Evolutionary conservation across 2,888 invertebrate genomes (phyloP).

Genomic region (Nudaria mundana): DNA sequence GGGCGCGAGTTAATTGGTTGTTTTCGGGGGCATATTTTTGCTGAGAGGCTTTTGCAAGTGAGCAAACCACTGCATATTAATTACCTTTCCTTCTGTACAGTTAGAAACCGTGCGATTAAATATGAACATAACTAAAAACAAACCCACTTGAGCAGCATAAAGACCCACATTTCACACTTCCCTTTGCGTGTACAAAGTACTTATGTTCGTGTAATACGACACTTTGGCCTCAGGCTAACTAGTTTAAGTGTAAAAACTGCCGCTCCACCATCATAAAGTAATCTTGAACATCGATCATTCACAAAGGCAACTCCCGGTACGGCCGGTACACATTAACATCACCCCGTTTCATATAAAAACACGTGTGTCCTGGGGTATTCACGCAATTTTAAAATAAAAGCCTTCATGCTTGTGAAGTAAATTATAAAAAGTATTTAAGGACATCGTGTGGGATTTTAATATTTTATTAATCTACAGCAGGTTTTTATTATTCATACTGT

Average conservation of each 20-base stretch:
- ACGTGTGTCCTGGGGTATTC: conserved; percentile 22
- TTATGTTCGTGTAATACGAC: conserved; percentile 46
- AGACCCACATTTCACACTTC: conserved; percentile 14
- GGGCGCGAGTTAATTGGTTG: no score
- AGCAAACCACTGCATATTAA: background rate
- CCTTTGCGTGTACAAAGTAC: conserved; percentile 36
- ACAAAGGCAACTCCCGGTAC: conserved; percentile 43
- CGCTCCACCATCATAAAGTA: conserved; percentile 59
- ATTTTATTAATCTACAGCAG: no score
- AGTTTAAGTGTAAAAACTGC: conserved; percentile 58
- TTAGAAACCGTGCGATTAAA: no score
- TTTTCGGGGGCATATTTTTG: no score
- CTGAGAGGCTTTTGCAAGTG: no score
- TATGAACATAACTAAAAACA: conserved; percentile 3
- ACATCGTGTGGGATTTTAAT: no score
- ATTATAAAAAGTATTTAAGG: no score
- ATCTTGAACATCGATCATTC: conserved; percentile 72
- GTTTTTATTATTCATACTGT: no score
- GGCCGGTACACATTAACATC: conserved; percentile 32
- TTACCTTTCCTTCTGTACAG: no score
- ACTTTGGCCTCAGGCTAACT: conserved; percentile 65
- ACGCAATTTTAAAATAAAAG: conserved; percentile 22
- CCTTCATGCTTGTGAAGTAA: background rate
- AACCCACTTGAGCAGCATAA: conserved; percentile 3
- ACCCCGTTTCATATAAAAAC: conserved; percentile 25